A percentile compares a stretch with the other conserved stretches of the same genome.
Evolutionary conservation across 1,140 invertebrate species (phyloP).

Genomic region (Cherax destructor): DNA sequence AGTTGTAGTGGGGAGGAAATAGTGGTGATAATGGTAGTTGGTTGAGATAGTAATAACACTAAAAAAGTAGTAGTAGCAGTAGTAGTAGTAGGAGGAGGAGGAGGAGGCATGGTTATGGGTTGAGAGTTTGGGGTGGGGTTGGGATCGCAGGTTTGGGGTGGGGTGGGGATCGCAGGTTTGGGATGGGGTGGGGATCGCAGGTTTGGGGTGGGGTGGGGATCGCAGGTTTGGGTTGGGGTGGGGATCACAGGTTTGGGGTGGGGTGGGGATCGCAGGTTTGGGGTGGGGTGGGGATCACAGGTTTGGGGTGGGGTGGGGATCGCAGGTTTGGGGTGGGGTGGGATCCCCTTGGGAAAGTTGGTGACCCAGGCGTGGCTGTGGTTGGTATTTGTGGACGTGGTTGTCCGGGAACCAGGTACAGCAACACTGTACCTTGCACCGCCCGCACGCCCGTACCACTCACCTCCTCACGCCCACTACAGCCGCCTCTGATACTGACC

Average conservation of each 20-base stretch:
- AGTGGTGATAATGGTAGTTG: no score
- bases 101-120: no score
- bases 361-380: conserved; percentile 13
- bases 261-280: no score
- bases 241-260: background rate
- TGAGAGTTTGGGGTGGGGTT: background rate
- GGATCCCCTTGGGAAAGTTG: background rate
- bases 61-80: no score
- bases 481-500: no score
- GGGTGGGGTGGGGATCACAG: background rate
- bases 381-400: background rate
- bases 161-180: background rate
- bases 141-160: background rate
- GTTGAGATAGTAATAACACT: no score
- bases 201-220: background rate
- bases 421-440: background rate
- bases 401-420: background rate
- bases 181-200: background rate
- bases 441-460: background rate
- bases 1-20: no score
- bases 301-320: background rate
- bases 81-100: no score
- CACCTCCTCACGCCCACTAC: no score
- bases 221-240: background rate
- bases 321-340: background rate